Percentiles rank a stretch among this genome's conserved stretches.
Evolutionary conservation across 2,797 vertebrate genomes (phyloP).

Genomic region (Triplophysa bombifrons): DNA sequence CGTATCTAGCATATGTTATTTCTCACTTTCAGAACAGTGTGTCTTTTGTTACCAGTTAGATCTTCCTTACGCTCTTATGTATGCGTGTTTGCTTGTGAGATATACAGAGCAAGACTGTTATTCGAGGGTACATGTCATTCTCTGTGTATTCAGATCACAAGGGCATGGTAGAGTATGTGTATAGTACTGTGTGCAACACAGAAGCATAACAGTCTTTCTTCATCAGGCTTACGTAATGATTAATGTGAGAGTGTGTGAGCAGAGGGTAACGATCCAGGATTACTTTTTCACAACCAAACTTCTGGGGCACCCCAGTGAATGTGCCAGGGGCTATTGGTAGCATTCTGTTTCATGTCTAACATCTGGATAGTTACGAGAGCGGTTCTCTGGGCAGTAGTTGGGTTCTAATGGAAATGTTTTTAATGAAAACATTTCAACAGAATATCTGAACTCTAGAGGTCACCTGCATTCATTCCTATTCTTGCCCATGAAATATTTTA

Average conservation of each 20-base stretch:
- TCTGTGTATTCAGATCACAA: constrained; percentile 4
- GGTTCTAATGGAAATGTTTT: neutral
- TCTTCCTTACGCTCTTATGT: neutral
- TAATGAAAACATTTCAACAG: neutral
- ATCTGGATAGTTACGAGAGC: neutral
- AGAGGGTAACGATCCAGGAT: constrained; percentile 13
- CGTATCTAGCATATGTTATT: neutral
- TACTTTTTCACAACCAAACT: constrained; percentile 19
- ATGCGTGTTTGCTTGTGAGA: neutral
- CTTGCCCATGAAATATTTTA: neutral
- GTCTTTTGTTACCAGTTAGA: constrained; percentile 6
- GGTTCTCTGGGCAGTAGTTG: neutral
- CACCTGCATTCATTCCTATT: neutral
- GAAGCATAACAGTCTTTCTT: constrained; percentile 4
- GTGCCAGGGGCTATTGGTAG: neutral
- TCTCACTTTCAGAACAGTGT: constrained; percentile 2
- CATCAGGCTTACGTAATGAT: constrained; percentile 24
- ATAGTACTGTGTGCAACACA: neutral
- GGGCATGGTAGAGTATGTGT: constrained; percentile 1
- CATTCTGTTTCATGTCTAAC: neutral
- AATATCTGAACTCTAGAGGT: neutral
- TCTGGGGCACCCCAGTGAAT: constrained; percentile 2
- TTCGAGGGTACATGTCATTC: constrained; percentile 5
- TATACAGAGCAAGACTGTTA: neutral
- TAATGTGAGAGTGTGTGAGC: neutral